These are phyloP conservation scores for Labeo catla DNA, from an alignment of 2,113 vertebrate genomes.

Conservation along the genomic window DNA sequence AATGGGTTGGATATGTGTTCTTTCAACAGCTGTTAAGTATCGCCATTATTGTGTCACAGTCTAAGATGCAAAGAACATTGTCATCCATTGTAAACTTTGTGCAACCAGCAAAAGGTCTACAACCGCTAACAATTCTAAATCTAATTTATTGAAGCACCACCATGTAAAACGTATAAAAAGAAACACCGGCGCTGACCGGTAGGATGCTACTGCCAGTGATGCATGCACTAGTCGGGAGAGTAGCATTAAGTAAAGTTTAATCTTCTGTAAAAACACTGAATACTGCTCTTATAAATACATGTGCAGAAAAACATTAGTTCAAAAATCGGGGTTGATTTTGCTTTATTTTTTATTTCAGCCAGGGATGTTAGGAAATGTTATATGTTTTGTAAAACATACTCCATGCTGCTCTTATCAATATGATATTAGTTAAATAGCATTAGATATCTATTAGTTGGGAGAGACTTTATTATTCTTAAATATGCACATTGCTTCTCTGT, in stretches of 20 bases:
- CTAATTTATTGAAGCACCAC: no score
- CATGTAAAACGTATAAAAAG: no score
- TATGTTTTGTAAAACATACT: not conserved
- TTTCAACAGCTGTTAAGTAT: not conserved
- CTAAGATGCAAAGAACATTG: constrained; percentile 1
- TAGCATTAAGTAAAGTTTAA: not conserved
- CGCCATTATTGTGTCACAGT: constrained; percentile 1
- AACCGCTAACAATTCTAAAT: no score
- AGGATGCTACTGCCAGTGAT: not conserved
- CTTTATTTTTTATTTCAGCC: not conserved
- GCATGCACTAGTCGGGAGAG: not conserved
- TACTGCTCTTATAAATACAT: not conserved
- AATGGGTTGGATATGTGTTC: not conserved
- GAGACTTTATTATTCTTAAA: not conserved
- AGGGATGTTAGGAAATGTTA: not conserved
- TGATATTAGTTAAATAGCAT: not conserved
- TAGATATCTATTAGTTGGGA: not conserved
- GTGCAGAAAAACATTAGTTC: not conserved
- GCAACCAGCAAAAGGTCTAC: no score
- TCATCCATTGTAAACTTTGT: not conserved
- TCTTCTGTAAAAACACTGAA: not conserved
- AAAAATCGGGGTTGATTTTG: not conserved
- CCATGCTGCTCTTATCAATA: not conserved
- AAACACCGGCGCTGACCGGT: no score
- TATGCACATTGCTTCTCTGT: not conserved